Evolutionary conservation across 2,797 vertebrate genomes (phyloP), one percentile per base, ranked within the genome.

Genomic region (Craterocephalus amniculus): DNA sequence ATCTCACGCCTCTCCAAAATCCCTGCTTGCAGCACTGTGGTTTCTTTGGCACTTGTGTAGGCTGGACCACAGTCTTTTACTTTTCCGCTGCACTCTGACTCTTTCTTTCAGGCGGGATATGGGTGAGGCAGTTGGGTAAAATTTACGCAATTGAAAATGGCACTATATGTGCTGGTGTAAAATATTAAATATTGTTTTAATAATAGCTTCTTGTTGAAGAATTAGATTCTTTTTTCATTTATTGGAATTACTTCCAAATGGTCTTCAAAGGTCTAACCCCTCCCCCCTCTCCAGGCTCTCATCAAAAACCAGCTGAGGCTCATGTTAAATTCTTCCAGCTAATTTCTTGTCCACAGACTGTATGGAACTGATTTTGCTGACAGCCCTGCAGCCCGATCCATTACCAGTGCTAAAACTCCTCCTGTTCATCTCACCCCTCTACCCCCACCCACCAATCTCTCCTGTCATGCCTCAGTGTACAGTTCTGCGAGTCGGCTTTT

Each of bases 401-500:
- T 80, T 83, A 73, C 68, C 55, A 74, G 56, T 55, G 57, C 65
- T 52, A 55, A 57, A 74, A n/a, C 55, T 58, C 67, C 63, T 48
- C 58, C 59, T 62, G 40, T 63, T 63, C 56, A 34, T 70, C 54
- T 58, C 58, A 40, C 34, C 65, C 24, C 24, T 40, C 63, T 36
- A n/a, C 13, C 31, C 36, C 4, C 18, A 51, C 26, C 52, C 61
- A n/a, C 56, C 24, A 22, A 20, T 72, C 60, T 71, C 34, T 72
- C 36, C 67, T 56, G 59, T 81, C 84, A 87, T 74, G 83, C 67
- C 59, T 70, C 72, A 83, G 78, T 79, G 83, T 88, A 74, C 87
- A 84, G 84, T 83, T 89, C 70, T 83, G 74, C 36, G 32, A 74
- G 77, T 77, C 66, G 81, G 72, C 85, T 89, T 89, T 91, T 72